Conservation (phyloP, 1,140 invertebrate species). For the Sarcophaga peregrina region DNA sequence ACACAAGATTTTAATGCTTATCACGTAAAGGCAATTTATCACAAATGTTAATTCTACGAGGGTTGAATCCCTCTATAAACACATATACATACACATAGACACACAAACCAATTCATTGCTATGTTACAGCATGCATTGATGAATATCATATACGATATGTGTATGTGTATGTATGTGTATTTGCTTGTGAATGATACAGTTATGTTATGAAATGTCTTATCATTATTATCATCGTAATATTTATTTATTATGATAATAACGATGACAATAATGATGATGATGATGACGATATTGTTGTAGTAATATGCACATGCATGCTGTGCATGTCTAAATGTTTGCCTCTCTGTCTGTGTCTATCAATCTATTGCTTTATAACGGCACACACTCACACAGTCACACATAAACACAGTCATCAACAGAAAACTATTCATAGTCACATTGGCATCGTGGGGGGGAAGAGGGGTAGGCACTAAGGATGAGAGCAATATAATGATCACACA, state of each 20-base stretch:
- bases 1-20: neutral
- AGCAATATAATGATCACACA: too few species aligned
- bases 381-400: neutral
- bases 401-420: neutral
- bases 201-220: too few species aligned
- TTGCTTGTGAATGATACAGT: too few species aligned
- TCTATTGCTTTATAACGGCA: too few species aligned
- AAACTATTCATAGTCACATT: neutral
- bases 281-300: neutral
- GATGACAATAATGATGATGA: neutral
- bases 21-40: slow-evolving; percentile 1
- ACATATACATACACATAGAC: neutral
- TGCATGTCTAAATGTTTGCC: too few species aligned
- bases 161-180: too few species aligned
- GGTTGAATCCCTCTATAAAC: neutral
- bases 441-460: too few species aligned
- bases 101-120: neutral
- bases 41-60: slow-evolving; percentile 7
- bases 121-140: neutral
- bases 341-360: too few species aligned
- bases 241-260: neutral
- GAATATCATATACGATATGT: too few species aligned
- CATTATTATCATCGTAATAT: neutral
- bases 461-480: too few species aligned
- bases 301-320: neutral